Evolutionary conservation across 2,797 vertebrate genomes (phyloP).

Genomic region (Danio aesculapii): DNA sequence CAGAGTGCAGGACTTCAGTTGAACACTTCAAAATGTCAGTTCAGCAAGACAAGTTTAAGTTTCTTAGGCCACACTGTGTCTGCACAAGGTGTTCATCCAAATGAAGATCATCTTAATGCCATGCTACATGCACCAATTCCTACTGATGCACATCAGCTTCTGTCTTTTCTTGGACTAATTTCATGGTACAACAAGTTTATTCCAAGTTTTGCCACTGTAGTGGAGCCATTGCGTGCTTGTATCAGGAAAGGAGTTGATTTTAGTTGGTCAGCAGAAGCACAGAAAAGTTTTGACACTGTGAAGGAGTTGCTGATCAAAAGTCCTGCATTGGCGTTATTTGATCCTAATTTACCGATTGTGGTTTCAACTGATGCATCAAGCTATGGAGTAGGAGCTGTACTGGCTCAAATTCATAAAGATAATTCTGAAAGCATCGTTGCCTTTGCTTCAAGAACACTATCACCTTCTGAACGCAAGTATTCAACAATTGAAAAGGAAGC

Average conservation of each 20-base stretch:
- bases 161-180: too few relatives aligned
- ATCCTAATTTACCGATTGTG: background rate
- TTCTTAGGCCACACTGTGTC: too few relatives aligned
- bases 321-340: background rate
- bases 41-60: background rate
- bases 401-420: background rate
- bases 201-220: background rate
- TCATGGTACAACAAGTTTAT: background rate
- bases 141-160: too few relatives aligned
- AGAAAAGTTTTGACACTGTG: background rate
- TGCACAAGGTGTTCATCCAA: too few relatives aligned
- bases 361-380: background rate
- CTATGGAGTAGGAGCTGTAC: background rate
- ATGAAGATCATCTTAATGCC: too few relatives aligned
- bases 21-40: background rate
- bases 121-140: too few relatives aligned
- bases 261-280: background rate
- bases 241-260: background rate
- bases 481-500: too few relatives aligned
- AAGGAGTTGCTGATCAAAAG: background rate
- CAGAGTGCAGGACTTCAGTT: background rate
- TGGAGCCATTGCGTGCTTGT: background rate
- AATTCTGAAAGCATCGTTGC: background rate
- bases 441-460: too few relatives aligned
- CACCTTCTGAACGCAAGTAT: too few relatives aligned